phyloP scores from a whole-genome alignment of 1,140 invertebrate species.

The Melanaphis sacchari region DNA sequence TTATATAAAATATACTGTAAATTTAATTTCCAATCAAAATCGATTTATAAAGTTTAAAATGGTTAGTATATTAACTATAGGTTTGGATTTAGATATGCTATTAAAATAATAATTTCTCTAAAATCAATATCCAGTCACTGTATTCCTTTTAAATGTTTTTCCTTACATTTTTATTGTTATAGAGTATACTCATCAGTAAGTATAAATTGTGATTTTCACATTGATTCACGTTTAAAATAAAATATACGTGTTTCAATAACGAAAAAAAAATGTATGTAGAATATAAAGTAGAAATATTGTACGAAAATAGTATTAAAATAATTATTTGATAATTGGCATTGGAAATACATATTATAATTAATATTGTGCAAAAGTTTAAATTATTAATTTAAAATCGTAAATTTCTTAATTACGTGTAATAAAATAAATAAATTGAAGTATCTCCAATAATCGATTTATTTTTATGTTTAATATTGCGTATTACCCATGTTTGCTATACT shows the following conservation, averaged over 20 bases:
- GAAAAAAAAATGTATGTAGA: too few relatives aligned
- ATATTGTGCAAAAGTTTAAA: not conserved
- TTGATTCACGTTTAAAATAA: not conserved
- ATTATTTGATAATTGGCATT: not conserved
- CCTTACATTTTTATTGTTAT: not conserved
- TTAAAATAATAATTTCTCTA: not conserved
- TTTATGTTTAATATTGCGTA: not conserved
- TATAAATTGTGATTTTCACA: not conserved
- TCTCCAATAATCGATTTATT: not conserved
- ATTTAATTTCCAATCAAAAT: not conserved
- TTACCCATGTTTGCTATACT: not conserved
- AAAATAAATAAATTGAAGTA: not conserved
- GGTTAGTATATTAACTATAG: too few relatives aligned
- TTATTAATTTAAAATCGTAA: not conserved
- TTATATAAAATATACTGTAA: not conserved
- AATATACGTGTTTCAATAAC: not conserved
- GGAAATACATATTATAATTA: not conserved
- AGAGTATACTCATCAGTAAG: not conserved
- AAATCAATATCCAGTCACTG: not conserved
- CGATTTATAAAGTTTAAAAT: not conserved
- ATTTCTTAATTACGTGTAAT: not conserved
- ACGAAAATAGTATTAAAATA: not conserved
- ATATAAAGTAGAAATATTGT: not conserved
- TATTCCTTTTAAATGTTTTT: not conserved
- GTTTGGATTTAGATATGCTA: too few relatives aligned